Conservation (phyloP, 2,888 invertebrate genomes). For the Hirtodrosophila cameraria region DNA sequence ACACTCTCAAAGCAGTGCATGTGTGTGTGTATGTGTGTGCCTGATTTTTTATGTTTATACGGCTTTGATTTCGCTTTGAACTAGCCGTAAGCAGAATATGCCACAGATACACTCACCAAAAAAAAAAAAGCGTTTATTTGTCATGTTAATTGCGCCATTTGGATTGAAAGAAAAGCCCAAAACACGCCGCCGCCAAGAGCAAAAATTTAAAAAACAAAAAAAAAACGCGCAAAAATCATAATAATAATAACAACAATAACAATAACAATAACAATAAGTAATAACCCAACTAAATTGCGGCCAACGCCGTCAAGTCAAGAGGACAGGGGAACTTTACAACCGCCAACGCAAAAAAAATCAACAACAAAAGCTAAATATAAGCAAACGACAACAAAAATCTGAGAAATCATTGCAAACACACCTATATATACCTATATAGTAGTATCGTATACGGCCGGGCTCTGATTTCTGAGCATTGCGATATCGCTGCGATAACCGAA, state of each 20-base stretch:
- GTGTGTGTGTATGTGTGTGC: slow-evolving; percentile 8
- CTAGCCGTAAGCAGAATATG: slow-evolving; percentile 65
- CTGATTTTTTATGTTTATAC: slow-evolving; percentile 66
- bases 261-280: slow-evolving; percentile 37
- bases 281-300: slow-evolving; percentile 47
- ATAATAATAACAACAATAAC: slow-evolving; percentile 20
- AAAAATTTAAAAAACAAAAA: no score
- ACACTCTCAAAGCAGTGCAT: slow-evolving; percentile 15
- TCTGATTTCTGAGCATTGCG: slow-evolving; percentile 63
- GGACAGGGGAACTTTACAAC: slow-evolving; percentile 52
- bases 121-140: no score
- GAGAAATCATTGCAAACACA: slow-evolving; percentile 72
- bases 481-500: slow-evolving; percentile 66
- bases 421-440: no score
- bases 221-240: slow-evolving; percentile 14
- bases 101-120: slow-evolving; percentile 20
- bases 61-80: slow-evolving; percentile 73
- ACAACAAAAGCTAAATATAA: neutral
- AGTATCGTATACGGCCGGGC: slow-evolving; percentile 42
- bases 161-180: slow-evolving; percentile 1
- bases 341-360: slow-evolving; percentile 32
- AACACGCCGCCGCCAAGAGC: slow-evolving; percentile 14
- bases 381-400: slow-evolving; percentile 38
- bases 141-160: slow-evolving; percentile 43
- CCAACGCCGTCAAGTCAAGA: slow-evolving; percentile 27